A percentile compares a stretch with the other conserved stretches of the same genome.
Conservation (phyloP, 2,113 vertebrate species). For the Malurus cyaneus region DNA sequence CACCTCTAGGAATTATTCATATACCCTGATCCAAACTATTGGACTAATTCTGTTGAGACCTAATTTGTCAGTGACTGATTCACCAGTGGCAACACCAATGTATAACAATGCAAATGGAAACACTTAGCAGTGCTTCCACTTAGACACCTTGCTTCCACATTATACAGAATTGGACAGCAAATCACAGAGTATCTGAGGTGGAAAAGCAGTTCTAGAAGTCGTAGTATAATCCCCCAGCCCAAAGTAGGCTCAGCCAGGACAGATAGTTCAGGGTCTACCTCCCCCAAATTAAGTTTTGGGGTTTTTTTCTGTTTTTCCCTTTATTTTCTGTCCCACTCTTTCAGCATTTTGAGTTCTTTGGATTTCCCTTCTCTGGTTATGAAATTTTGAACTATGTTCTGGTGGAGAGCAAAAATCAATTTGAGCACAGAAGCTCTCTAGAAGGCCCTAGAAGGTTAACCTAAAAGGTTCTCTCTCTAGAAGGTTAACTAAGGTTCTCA, state of each 20-base stretch:
- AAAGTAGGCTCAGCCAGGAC: background rate
- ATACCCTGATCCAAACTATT: background rate
- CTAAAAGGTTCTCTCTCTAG: too few relatives aligned
- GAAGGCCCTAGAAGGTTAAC: too few relatives aligned
- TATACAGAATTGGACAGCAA: accelerated
- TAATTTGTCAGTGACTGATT: background rate
- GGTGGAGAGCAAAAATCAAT: background rate
- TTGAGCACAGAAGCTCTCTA: background rate
- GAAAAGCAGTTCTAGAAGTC: background rate
- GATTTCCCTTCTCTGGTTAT: background rate
- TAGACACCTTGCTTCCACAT: background rate
- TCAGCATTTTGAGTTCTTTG: background rate
- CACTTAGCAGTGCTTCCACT: background rate
- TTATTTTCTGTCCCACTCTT: background rate
- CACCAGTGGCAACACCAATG: background rate
- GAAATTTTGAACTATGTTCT: background rate
- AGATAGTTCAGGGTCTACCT: background rate
- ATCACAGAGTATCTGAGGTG: background rate
- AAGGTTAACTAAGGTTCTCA: background rate
- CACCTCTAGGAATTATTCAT: background rate
- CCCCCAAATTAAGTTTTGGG: background rate
- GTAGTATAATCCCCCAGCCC: background rate
- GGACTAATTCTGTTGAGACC: background rate
- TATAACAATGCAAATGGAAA: background rate
- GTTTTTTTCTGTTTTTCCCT: accelerated